Evolutionary conservation across 2,113 vertebrate genomes (phyloP), one percentile per base, ranked within the genome.

Genomic region (Erinaceus europaeus): DNA sequence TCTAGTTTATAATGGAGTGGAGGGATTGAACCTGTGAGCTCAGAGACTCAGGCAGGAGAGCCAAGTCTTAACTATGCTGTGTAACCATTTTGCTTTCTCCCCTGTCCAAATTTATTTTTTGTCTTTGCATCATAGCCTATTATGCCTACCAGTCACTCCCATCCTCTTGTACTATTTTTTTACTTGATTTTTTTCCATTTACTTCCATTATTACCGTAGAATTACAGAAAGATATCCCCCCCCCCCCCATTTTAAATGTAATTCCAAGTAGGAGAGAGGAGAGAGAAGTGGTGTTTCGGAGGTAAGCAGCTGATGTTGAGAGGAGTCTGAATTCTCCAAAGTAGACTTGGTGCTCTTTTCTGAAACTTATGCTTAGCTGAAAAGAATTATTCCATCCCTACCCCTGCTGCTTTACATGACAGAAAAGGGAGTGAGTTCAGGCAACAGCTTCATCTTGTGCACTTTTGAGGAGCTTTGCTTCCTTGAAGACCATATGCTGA

Each of bases 401-500:
- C 10, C 38, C 12, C 25, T 53, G n/a, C 27, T n/a, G 21, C 42
- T 69, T 75, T 69, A n/a, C 5, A 0, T 15, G 55, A 27, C 50
- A 34, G 46, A 9, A 84, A 11, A 59, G 44, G 50, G 40, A 27
- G 18, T 4, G 7, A 17, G 14, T 82, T 86, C 55, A 38, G 55
- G 38, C 32, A 57, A 1, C 9, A 77, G 40, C 61, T 84, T 84
- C 64, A 20, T 53, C 57, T 38, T 5, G 9, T 32, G 25, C 25
- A 29, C 38, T 73, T 75, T 3, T 50, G 55, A 62, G 50, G 59
- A n/a, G 18, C 32, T 88, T 48, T 79, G 36, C 67, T 71, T 82
- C 36, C 4, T 5, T 52, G 75, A 69, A 57, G 59, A 44, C 76
- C 84, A 40, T 34, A 52, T 73, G 46, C 67, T 71, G 62, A 72